Evolutionary conservation across 2,888 invertebrate genomes (phyloP), one percentile per base, ranked within the genome.

Genomic region (Tuta absoluta): DNA sequence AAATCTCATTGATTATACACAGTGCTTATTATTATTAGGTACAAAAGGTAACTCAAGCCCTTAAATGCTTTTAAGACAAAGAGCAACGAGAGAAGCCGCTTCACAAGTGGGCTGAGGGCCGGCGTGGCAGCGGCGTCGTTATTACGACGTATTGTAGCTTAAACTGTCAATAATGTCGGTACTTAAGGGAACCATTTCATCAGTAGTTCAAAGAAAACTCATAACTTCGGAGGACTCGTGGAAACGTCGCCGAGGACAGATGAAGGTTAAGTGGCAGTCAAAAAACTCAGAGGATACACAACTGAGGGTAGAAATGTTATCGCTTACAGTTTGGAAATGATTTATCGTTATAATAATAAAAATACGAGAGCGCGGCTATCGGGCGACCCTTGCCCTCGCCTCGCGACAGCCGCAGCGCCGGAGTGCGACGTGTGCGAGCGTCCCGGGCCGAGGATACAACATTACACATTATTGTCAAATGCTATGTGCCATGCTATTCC

Each of bases 251-350:
- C 75, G 84, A 78, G 72, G 86, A 87, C 72, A 78, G 86, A 87
- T 77, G 83, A 81, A 76, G 87, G 86, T 86, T 75, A 76, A 80
- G 82, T 76, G 79, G 69, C 63, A 65, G 63, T 59, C 63, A 72
- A 74, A 78, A 76, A 75, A 73, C 63, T 14, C 38, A 53, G 24
- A 66, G 66, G 65, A 53, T 53, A 62, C 41, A 23, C 48, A 14
- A 21, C 19, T 45, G 48, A 28, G 19, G 19, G 37, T 24, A 45
- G 48, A 19, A 19, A 38, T 56, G 41, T 79, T 81, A 81, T 80
- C 78, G 71, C 63, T 66, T 62, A 72, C 68, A 73, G 79, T 79
- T 79, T 76, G 71, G 72, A 76, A 80, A 77, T 74, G 69, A 64
- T 33, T 56, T 64, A 64, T 24, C 74, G 72, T 80, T 82, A 82